Evolutionary conservation across 2,888 invertebrate genomes (phyloP), one percentile per base, ranked within the genome.

Genomic region (Agriopis aurantiaria): DNA sequence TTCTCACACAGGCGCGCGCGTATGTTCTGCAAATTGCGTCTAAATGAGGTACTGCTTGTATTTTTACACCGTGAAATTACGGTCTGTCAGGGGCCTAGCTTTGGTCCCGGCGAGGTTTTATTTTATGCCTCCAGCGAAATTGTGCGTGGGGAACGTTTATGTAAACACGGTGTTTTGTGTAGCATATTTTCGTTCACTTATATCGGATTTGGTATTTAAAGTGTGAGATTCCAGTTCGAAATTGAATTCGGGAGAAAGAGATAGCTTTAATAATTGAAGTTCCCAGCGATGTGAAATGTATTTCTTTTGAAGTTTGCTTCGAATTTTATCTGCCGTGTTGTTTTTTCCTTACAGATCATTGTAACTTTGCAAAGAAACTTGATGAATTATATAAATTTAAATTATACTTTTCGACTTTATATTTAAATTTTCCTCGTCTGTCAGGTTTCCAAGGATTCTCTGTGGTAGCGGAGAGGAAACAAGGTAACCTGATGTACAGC

Each of bases 21-120:
- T 46, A n/a, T 12, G 11, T 10, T 52, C 23, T 43, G 51, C 60
- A 56, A 69, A 58, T 65, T 65, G 52, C 14, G 63, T 43, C 40
- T 52, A 43, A 68, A 68, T 52, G 64, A 65, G 78, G 72, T 75
- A 71, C 66, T 71, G 70, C 40, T 59, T 62, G 51, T 63, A 63
- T 71, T 60, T 55, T 62, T 45, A 48, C 23, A 63, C 51, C 33
- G 66, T 66, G 63, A 79, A 81, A 82, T 85, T 79, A 82, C 78
- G 77, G 79, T 75, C 74, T 80, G 82, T 80, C 81, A 82, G 81
- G 80, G 67, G 60, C 70, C 74, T 73, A 71, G 75, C 77, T 69
- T 65, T 59, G 48, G 68, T 63, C 63, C 65, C 69, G 71, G 56
- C 41, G 60, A 68, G 69, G 74, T 76, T 80, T 82, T 78, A 81